phyloP scores from a whole-genome alignment of 2,888 invertebrate species.

The Parnassius apollo region DNA sequence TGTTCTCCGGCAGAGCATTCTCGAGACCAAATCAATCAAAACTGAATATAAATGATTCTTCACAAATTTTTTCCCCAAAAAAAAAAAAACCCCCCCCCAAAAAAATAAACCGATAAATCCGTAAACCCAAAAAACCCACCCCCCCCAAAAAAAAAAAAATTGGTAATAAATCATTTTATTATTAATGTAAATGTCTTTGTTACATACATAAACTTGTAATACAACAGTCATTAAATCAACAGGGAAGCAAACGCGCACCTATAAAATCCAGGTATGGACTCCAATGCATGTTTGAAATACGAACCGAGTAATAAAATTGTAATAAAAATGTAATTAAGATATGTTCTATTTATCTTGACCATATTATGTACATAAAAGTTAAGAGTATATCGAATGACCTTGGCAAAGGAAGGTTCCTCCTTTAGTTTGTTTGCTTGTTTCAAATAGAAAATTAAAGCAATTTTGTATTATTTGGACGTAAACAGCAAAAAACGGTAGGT shows the following conservation, averaged over 20 bases:
- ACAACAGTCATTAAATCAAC: no score
- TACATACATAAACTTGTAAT: no score
- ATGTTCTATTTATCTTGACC: constrained; percentile 5
- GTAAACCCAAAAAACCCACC: no score
- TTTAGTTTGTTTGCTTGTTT: not conserved
- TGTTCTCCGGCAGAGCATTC: no score
- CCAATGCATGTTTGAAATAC: constrained; percentile 6
- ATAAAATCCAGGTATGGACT: constrained; percentile 9
- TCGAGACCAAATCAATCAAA: no score
- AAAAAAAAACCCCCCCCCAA: no score
- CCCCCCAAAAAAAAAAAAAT: no score
- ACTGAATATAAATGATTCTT: no score
- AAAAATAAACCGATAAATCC: no score
- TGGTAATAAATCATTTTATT: no score
- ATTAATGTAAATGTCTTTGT: no score
- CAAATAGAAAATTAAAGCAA: constrained; percentile 13
- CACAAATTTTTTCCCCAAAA: no score
- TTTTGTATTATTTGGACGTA: constrained; percentile 10
- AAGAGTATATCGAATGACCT: constrained; percentile 1
- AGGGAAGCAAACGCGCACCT: constrained; percentile 5
- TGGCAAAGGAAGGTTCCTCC: not conserved
- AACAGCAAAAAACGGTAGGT: constrained; percentile 17
- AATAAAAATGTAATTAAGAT: constrained; percentile 15
- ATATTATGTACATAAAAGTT: not conserved
- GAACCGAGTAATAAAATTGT: constrained; percentile 10